Evolutionary conservation across 2,113 vertebrate species (phyloP).

Genomic region (Anser cygnoides): DNA sequence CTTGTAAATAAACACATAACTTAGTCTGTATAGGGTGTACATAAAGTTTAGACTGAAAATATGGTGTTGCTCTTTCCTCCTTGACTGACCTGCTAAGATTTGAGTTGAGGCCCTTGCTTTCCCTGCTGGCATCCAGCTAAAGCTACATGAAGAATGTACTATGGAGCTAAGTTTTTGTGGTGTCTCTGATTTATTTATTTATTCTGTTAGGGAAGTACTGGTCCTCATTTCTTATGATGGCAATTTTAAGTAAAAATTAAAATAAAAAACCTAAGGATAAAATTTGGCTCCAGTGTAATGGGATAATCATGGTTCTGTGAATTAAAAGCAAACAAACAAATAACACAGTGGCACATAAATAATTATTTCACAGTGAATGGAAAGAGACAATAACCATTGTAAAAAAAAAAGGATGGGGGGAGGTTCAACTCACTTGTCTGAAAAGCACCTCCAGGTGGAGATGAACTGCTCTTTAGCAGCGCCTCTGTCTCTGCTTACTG

Average conservation of each 20-base stretch:
- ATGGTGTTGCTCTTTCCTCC: background rate
- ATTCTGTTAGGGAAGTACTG: background rate
- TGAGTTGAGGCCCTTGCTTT: background rate
- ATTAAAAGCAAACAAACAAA: background rate
- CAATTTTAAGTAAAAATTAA: background rate
- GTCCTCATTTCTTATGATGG: background rate
- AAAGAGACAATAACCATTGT: background rate
- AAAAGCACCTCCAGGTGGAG: background rate
- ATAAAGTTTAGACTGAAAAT: background rate
- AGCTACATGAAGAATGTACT: background rate
- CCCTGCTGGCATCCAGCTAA: background rate
- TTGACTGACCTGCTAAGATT: background rate
- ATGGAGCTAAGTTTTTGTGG: background rate
- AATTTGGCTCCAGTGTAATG: background rate
- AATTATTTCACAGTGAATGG: background rate
- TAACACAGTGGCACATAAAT: background rate
- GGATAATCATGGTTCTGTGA: background rate
- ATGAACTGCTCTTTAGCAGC: background rate
- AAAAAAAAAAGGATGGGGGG: background rate
- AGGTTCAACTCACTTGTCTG: background rate
- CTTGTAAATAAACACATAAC: background rate
- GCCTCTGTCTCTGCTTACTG: background rate
- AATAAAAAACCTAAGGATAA: background rate
- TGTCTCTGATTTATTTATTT: background rate
- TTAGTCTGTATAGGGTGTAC: background rate